Conservation (phyloP, 2,888 invertebrate genomes). For the Pogonocherus hispidulus region DNA sequence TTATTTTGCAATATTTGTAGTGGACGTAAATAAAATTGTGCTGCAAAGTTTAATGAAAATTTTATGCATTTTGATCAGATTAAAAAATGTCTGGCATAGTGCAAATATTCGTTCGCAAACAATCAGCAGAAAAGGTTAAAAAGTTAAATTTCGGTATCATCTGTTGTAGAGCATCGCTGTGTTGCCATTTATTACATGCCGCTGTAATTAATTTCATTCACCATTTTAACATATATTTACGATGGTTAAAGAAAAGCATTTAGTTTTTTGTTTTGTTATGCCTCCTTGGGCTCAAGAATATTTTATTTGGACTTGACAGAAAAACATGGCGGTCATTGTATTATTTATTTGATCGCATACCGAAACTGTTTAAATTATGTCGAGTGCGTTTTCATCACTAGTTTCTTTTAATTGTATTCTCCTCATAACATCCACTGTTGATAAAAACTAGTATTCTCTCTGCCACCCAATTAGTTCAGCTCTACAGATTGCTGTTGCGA, state of each 20-base stretch:
- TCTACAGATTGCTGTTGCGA: conserved; percentile 30
- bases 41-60: too few relatives aligned
- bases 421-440: conserved; percentile 12
- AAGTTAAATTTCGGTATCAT: too few relatives aligned
- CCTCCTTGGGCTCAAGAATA: background rate
- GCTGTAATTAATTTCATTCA: conserved; percentile 10
- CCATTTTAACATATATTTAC: background rate
- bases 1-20: too few relatives aligned
- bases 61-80: too few relatives aligned
- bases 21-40: too few relatives aligned
- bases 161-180: too few relatives aligned
- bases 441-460: conserved; percentile 37
- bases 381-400: conserved; percentile 42
- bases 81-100: too few relatives aligned
- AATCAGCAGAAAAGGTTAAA: too few relatives aligned
- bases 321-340: conserved; percentile 28
- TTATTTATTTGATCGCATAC: conserved; percentile 40
- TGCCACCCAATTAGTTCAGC: conserved; percentile 48
- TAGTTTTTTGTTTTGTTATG: background rate
- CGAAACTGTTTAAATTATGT: conserved; percentile 41
- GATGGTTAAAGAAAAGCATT: background rate
- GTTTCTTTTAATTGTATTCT: conserved; percentile 36
- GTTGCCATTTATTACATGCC: too few relatives aligned
- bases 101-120: too few relatives aligned
- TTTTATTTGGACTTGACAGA: background rate